phyloP scores from a whole-genome alignment of 1,140 invertebrate species.

The Lepidurus arcticus region DNA sequence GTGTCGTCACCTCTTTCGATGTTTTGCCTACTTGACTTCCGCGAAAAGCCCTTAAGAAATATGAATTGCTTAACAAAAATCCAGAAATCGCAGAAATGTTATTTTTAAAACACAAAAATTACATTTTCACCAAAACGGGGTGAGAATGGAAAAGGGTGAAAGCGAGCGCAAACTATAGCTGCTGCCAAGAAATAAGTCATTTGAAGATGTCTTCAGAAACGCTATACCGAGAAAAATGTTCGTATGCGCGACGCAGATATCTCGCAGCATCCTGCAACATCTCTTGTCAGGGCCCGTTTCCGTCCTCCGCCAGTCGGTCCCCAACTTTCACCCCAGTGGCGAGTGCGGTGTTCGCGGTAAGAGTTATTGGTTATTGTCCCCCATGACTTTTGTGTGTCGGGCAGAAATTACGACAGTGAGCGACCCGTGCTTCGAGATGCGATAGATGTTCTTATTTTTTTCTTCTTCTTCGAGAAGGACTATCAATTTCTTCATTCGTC shows the following conservation, averaged over 20 bases:
- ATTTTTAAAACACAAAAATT: too few relatives aligned
- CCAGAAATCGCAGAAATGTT: too few relatives aligned
- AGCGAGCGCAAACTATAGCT: too few relatives aligned
- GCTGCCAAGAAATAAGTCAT: background rate
- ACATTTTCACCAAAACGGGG: too few relatives aligned
- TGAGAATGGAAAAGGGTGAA: too few relatives aligned
- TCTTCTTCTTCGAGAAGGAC: background rate
- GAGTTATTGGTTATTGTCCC: background rate
- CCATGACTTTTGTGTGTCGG: background rate
- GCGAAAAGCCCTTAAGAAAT: too few relatives aligned
- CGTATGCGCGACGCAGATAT: background rate
- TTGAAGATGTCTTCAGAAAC: background rate
- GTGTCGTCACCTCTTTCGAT: too few relatives aligned
- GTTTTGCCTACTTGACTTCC: too few relatives aligned
- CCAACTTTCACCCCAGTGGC: background rate
- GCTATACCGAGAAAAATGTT: background rate
- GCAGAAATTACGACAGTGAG: background rate
- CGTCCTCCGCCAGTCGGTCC: background rate
- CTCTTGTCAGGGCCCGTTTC: background rate
- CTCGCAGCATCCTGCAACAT: background rate
- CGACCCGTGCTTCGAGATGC: background rate
- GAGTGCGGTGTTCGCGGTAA: background rate
- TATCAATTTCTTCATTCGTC: constrained; percentile 14
- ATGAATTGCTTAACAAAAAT: too few relatives aligned
- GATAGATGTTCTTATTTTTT: background rate